Percentiles rank a stretch among this genome's conserved stretches.
phyloP scores from a whole-genome alignment of 2,113 vertebrate genomes.

The Ctenomys sociabilis region DNA sequence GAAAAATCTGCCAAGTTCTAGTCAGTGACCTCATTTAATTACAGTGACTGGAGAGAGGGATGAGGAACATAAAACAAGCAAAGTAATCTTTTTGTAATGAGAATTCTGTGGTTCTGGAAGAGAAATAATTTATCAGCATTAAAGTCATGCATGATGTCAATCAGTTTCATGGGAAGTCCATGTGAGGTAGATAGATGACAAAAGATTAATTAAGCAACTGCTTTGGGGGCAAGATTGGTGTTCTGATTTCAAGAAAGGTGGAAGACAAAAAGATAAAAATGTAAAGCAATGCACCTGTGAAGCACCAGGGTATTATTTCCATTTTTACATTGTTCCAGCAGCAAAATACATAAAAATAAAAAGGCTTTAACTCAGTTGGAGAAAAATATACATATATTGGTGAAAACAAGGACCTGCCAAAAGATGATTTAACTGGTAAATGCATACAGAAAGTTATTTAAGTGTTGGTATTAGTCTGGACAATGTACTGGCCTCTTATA shows the following conservation, averaged over 20 bases:
- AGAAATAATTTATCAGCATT: constrained; percentile 64
- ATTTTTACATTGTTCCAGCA: neutral
- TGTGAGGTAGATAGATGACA: constrained; percentile 53
- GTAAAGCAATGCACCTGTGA: neutral
- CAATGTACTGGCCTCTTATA: neutral
- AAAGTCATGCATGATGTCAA: constrained; percentile 39
- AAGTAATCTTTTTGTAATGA: constrained; percentile 67
- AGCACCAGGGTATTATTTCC: neutral
- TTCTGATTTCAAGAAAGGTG: constrained; percentile 49
- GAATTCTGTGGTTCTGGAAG: constrained; percentile 48
- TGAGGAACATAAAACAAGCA: constrained; percentile 51
- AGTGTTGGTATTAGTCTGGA: neutral
- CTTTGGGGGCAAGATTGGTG: constrained; percentile 54
- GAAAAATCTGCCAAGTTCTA: constrained; percentile 19
- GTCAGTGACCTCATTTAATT: constrained; percentile 6
- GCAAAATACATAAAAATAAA: constrained; percentile 29
- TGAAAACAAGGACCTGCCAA: neutral
- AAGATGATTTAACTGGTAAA: constrained; percentile 1
- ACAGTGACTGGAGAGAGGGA: constrained; percentile 2
- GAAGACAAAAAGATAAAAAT: constrained; percentile 52
- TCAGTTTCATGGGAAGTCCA: constrained; percentile 59
- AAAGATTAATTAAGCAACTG: constrained; percentile 62
- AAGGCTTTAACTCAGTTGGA: neutral
- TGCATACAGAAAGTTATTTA: neutral
- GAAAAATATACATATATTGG: neutral